Conservation (phyloP, 1,140 invertebrate species). For the Bombus difficillimus region DNA sequence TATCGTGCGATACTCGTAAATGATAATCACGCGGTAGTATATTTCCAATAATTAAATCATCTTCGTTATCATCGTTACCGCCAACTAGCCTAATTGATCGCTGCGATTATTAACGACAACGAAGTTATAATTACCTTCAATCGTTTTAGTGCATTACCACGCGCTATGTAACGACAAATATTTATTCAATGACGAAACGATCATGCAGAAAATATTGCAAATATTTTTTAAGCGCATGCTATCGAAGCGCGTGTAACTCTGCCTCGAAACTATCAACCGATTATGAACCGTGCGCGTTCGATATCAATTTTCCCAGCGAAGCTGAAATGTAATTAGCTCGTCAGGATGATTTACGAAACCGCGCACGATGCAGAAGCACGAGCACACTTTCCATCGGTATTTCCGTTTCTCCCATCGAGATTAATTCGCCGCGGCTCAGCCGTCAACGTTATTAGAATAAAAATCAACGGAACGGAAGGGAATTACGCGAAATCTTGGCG, state of each 20-base stretch:
- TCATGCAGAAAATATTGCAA: neutral
- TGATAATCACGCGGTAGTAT: neutral
- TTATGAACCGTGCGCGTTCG: constrained; percentile 23
- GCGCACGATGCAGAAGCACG: no score
- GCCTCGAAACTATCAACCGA: constrained; percentile 23
- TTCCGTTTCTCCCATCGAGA: neutral
- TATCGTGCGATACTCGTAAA: neutral
- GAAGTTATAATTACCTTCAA: neutral
- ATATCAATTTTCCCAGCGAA: constrained; percentile 30
- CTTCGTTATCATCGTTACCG: neutral
- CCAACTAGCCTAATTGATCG: neutral
- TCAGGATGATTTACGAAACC: constrained; percentile 32
- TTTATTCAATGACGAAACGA: neutral
- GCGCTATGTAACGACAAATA: no score
- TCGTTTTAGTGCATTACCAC: neutral
- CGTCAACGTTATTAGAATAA: constrained; percentile 6
- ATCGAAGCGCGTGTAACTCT: no score
- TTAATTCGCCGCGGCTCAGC: constrained; percentile 1
- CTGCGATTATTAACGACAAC: neutral
- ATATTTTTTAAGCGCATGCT: neutral
- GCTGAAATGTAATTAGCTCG: constrained; percentile 34
- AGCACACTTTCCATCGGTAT: neutral
- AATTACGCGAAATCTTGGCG: neutral
- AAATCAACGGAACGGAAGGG: neutral
- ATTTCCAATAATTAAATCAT: neutral